phyloP scores from a whole-genome alignment of 2,113 vertebrate genomes.

The Desmodus rotundus region DNA sequence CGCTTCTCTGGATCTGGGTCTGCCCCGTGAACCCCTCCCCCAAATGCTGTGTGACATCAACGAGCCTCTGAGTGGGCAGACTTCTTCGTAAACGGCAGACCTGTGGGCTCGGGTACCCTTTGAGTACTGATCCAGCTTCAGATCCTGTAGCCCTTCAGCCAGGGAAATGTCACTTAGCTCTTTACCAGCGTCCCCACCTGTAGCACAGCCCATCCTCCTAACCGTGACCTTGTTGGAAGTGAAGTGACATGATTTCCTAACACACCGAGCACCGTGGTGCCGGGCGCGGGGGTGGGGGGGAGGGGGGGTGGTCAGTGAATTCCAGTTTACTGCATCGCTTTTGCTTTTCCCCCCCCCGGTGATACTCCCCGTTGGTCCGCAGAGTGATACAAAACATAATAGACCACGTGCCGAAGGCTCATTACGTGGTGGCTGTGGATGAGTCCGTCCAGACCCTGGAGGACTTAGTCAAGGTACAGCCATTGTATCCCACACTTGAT shows the following conservation, averaged over 20 bases:
- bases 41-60: background rate
- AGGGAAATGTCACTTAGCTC: background rate
- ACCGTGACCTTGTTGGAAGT: background rate
- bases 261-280: fast-evolving
- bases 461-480: conserved; percentile 87
- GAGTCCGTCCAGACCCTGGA: conserved; percentile 83
- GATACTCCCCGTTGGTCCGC: background rate
- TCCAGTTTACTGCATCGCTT: background rate
- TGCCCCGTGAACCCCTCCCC: background rate
- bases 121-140: fast-evolving
- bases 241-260: background rate
- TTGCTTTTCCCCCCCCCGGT: fast-evolving
- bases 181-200: background rate
- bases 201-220: fast-evolving
- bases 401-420: conserved; percentile 81
- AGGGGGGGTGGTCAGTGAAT: fast-evolving
- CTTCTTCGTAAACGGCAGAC: background rate
- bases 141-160: background rate
- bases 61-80: too few species aligned
- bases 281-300: too few species aligned
- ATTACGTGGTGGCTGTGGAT: conserved; percentile 91
- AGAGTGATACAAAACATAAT: conserved; percentile 91
- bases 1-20: background rate
- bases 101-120: background rate
- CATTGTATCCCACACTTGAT: fast-evolving